These are phyloP conservation scores for Crenuchus spilurus DNA, from an alignment of 2,797 vertebrate genomes.

Conservation along the genomic window DNA sequence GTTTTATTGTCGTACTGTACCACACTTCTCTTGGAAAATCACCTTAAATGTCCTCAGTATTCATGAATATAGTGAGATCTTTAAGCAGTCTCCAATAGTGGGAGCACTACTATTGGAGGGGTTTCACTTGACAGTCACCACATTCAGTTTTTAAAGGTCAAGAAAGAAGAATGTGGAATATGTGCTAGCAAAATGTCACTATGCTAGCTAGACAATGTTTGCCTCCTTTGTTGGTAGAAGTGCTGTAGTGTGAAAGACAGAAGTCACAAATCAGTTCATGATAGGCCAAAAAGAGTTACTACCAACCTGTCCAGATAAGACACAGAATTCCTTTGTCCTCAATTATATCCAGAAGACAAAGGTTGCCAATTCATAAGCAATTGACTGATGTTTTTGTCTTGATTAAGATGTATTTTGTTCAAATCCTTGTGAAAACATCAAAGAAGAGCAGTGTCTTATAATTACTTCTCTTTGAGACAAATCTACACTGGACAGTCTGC, in stretches of 20 bases:
- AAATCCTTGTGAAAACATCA: not conserved
- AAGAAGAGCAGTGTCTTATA: not conserved
- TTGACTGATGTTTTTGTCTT: too few relatives aligned
- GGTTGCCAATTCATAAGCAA: not conserved
- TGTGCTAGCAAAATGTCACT: constrained; percentile 12
- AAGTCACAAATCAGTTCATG: constrained; percentile 7
- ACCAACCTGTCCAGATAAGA: not conserved
- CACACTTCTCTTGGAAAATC: too few relatives aligned
- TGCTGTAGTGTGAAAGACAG: not conserved
- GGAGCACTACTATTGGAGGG: not conserved
- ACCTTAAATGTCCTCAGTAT: not conserved
- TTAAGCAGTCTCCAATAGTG: not conserved
- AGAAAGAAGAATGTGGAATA: not conserved
- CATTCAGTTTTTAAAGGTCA: not conserved
- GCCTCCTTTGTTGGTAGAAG: constrained; percentile 7
- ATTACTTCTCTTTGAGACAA: not conserved
- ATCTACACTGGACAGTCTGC: not conserved
- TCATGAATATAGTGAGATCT: not conserved
- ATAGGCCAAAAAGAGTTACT: not conserved
- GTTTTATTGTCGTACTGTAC: too few relatives aligned
- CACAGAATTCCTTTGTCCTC: not conserved
- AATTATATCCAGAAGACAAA: not conserved
- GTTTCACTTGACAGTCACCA: not conserved
- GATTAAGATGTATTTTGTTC: too few relatives aligned
- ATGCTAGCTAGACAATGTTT: not conserved